Evolutionary conservation across 2,113 vertebrate genomes (phyloP).

Genomic region (Megalops atlanticus): DNA sequence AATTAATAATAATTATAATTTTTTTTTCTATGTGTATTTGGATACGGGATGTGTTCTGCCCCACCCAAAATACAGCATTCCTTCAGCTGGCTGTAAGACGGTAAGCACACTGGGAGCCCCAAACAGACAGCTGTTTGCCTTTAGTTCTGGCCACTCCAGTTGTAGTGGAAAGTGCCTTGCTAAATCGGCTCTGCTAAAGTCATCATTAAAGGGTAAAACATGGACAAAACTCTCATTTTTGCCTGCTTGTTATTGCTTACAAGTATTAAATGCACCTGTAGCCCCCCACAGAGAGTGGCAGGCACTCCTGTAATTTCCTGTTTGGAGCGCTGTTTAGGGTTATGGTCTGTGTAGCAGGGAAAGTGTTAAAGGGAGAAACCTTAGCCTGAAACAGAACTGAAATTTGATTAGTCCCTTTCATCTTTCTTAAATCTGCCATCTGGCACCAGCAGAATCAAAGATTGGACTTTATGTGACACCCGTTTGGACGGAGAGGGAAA

Average conservation of each 20-base stretch:
- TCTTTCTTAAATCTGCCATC: constrained; percentile 75
- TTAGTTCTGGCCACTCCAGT: constrained; percentile 65
- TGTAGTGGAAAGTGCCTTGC: constrained; percentile 62
- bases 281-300: constrained; percentile 51
- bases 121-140: constrained; percentile 68
- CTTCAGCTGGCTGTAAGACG: not conserved
- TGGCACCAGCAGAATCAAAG: constrained; percentile 69
- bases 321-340: constrained; percentile 69
- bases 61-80: not conserved
- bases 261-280: constrained; percentile 47
- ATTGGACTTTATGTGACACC: constrained; percentile 69
- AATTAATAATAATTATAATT: too few species aligned
- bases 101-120: constrained; percentile 29
- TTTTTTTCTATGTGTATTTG: too few species aligned
- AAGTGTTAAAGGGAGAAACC: constrained; percentile 70
- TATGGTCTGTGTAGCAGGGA: constrained; percentile 60
- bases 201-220: constrained; percentile 68
- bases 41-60: not conserved
- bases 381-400: constrained; percentile 68
- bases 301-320: constrained; percentile 68
- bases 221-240: constrained; percentile 60
- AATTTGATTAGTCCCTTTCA: constrained; percentile 76
- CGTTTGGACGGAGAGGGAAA: constrained; percentile 51
- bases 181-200: constrained; percentile 61
- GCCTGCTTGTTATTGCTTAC: constrained; percentile 57